phyloP scores from a whole-genome alignment of 2,888 invertebrate species.

The Apantesis nais region DNA sequence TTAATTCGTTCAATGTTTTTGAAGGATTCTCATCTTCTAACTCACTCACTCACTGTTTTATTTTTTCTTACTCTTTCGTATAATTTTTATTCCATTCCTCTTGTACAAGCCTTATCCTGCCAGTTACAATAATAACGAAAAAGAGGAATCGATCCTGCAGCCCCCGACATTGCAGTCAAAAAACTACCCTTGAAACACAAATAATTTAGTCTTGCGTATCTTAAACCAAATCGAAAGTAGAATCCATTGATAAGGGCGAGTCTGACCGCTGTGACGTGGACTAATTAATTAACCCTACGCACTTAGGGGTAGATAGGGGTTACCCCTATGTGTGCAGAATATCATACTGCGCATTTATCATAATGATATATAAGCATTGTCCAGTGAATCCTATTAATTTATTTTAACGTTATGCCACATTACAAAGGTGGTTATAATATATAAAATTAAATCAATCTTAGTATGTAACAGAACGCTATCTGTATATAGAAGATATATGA shows the following conservation, averaged over 20 bases:
- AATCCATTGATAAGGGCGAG: background rate
- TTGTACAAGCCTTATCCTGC: no score
- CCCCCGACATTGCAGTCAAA: background rate
- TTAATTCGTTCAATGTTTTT: no score
- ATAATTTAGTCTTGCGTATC: background rate
- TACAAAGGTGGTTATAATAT: background rate
- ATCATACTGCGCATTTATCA: background rate
- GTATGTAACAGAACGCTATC: no score
- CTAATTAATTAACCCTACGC: constrained; percentile 7
- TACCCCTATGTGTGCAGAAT: background rate
- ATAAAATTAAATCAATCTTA: background rate
- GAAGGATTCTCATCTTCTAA: no score
- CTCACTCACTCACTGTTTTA: no score
- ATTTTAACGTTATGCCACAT: background rate
- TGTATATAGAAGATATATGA: no score
- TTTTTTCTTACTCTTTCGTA: no score
- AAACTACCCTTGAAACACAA: background rate
- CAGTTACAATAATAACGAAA: background rate
- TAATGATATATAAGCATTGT: background rate
- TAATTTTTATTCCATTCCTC: no score
- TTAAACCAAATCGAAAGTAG: background rate
- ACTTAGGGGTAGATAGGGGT: background rate
- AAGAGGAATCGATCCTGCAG: background rate
- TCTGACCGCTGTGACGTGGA: background rate
- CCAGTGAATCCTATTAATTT: background rate